Evolutionary conservation across 2,888 invertebrate species (phyloP), one percentile per base, ranked within the genome.

Genomic region (Hecatera dysodea): DNA sequence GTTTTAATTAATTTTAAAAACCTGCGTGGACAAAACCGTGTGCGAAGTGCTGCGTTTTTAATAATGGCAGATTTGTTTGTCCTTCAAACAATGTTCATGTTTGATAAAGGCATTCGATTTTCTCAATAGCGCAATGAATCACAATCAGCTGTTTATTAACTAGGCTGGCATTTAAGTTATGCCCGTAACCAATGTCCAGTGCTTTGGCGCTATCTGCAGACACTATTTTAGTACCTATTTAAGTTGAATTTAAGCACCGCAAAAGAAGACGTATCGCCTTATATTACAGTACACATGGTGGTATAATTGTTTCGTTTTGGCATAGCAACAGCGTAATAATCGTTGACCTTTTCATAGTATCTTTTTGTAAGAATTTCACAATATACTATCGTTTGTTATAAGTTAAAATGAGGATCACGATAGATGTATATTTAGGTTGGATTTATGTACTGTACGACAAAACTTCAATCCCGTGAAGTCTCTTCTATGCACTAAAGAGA

Each of bases 191-290:
- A 11, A 64, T 22, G 65, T 22, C 22, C 9, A 55, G n/a, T 36
- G 19, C 50, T 27, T 29, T 39, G 24, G 6, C n/a, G n/a, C 53
- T 29, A 48, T 55, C 24, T 19, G 1, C 12, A 9, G 19, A 29
- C 17, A 29, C 11, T 15, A 36, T n/a, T 53, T 33, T 17, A 61
- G 55, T 61, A 11, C 19, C n/a, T 15, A 24, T 52, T 46, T 27
- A 50, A 79, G 53, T 64, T 46, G 22, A 57, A 61, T 68, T 55
- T 61, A 39, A 69, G n/a, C 48, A 19, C 53, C 44, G 27, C 36
- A 12, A 9, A 59, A 36, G 27, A 63, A 33, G 46, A 33, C 59
- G 55, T 39, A 63, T 60, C 7, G 12, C 11, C 44, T 22, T 15
- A 46, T 46, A 56, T 27, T 29, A 60, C 59, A 39, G 9, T 1